Conservation (phyloP, 2,888 invertebrate species). For the Nephrotoma guestfalica region DNA sequence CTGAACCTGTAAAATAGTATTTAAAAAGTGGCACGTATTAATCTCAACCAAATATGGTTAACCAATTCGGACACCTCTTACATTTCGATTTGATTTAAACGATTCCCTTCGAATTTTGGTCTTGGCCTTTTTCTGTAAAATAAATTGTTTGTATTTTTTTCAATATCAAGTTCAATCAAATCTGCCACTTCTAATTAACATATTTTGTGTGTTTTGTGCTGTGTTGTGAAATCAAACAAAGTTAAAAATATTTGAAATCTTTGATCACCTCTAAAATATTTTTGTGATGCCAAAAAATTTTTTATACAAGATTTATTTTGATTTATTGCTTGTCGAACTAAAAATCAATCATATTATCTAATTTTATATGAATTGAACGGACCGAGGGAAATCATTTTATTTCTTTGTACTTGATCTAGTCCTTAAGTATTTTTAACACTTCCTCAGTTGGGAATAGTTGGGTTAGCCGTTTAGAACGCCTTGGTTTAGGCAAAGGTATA, state of each 20-base stretch:
- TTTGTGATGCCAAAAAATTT: not conserved
- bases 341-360: not conserved
- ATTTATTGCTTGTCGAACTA: not conserved
- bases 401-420: not conserved
- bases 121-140: not conserved
- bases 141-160: not conserved
- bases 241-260: not conserved
- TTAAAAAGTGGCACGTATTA: not conserved
- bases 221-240: not conserved
- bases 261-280: not conserved
- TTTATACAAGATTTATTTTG: not conserved
- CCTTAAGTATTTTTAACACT: not conserved
- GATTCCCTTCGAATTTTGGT: not conserved
- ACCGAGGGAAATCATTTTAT: not conserved
- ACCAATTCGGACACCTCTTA: not conserved
- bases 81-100: not conserved
- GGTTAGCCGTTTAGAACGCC: not conserved
- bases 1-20: constrained; percentile 14
- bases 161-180: not conserved
- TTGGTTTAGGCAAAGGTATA: too few species aligned
- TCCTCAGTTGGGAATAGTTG: not conserved
- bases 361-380: too few species aligned
- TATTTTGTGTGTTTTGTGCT: not conserved
- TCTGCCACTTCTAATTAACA: not conserved
- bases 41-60: not conserved